Conservation (phyloP, 2,888 invertebrate species). For the Drosophila nigricruria region DNA sequence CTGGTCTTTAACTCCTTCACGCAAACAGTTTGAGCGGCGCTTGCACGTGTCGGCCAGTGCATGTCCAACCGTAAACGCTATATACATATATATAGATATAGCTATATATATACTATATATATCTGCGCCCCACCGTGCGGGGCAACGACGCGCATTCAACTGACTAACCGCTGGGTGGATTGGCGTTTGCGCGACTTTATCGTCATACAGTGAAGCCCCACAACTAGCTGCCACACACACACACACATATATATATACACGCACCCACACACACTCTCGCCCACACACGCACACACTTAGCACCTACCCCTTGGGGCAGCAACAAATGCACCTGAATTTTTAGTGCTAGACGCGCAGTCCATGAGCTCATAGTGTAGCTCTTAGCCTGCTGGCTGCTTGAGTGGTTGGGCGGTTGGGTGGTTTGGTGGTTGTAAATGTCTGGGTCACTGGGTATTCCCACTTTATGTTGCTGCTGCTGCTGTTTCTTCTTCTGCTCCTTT, state of each 20-base stretch:
- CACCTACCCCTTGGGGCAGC: conserved; percentile 56
- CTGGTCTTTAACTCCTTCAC: conserved; percentile 25
- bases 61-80: conserved; percentile 47
- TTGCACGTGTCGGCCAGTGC: conserved; percentile 26
- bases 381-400: conserved; percentile 4
- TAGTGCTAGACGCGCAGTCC: conserved; percentile 42
- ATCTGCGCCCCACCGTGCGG: conserved; percentile 38
- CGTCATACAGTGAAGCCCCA: conserved; percentile 28
- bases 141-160: conserved; percentile 79
- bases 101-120: not conserved
- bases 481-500: not conserved
- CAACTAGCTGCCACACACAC: conserved; percentile 16
- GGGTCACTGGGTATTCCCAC: conserved; percentile 65
- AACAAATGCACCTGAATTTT: conserved; percentile 41
- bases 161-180: conserved; percentile 67
- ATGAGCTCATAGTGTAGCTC: conserved; percentile 54
- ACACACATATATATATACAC: conserved; percentile 8
- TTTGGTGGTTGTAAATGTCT: conserved; percentile 55
- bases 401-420: conserved; percentile 3
- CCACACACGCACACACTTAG: conserved; percentile 3
- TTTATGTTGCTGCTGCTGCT: not conserved
- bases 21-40: conserved; percentile 28
- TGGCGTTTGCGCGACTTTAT: conserved; percentile 64
- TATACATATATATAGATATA: not conserved
- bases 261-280: not conserved